A percentile compares a stretch with the other conserved stretches of the same genome.
These are phyloP conservation scores for Gila robusta DNA, from an alignment of 2,797 vertebrate species.

Conservation along the genomic window DNA sequence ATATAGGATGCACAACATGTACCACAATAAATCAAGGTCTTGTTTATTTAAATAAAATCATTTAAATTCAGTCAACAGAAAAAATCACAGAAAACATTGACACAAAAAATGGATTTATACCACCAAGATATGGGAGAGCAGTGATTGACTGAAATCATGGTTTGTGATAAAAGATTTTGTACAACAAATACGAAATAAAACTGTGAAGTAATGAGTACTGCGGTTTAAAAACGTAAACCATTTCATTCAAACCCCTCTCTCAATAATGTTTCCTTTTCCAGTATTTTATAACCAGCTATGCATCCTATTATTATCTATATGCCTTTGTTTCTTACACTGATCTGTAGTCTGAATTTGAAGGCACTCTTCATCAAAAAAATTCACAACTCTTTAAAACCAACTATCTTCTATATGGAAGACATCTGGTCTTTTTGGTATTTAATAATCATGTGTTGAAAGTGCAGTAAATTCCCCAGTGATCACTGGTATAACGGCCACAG, in stretches of 20 bases:
- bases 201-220: background rate
- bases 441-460: slow-evolving; percentile 72
- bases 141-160: background rate
- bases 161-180: background rate
- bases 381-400: background rate
- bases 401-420: background rate
- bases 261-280: background rate
- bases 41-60: slow-evolving; percentile 21
- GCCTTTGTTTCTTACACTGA: background rate
- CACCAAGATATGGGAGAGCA: background rate
- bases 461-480: slow-evolving; percentile 97
- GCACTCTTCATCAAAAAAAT: background rate
- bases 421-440: background rate
- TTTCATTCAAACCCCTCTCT: background rate
- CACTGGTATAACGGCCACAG: slow-evolving; percentile 91
- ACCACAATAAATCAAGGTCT: background rate
- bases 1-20: background rate
- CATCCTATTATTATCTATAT: background rate
- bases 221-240: background rate
- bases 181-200: background rate
- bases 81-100: background rate
- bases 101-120: background rate
- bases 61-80: background rate
- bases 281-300: background rate
- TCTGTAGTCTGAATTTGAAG: background rate